These are phyloP conservation scores for Leptinotarsa lineolata DNA, from an alignment of 1,140 invertebrate species.

Conservation along the genomic window DNA sequence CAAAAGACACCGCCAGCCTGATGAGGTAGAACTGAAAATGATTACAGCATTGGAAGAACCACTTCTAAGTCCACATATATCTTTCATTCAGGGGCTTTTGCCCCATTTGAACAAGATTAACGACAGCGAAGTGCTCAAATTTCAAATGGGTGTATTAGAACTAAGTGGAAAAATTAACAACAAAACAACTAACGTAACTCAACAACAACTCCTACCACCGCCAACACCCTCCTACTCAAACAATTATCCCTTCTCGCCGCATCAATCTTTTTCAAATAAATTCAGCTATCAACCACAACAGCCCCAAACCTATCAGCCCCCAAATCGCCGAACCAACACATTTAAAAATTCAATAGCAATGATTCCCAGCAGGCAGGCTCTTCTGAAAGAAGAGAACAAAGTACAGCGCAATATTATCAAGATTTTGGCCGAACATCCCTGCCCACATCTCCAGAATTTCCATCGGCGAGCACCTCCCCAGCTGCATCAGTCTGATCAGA, in stretches of 20 bases:
- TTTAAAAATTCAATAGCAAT: neutral
- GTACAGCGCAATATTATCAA: neutral
- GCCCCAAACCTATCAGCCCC: neutral
- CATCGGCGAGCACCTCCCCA: constrained; percentile 13
- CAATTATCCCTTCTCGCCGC: neutral
- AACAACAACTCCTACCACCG: neutral
- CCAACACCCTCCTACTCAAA: neutral
- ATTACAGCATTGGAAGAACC: constrained; percentile 19
- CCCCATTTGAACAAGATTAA: constrained; percentile 1
- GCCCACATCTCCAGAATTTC: constrained; percentile 8
- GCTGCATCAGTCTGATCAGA: constrained; percentile 13
- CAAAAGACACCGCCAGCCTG: constrained; percentile 21
- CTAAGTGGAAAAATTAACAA: neutral
- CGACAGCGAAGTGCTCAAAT: neutral
- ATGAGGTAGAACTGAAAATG: constrained; percentile 19
- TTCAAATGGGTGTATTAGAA: constrained; percentile 16
- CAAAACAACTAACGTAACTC: neutral
- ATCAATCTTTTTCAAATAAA: constrained; percentile 15
- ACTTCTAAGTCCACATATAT: constrained; percentile 14
- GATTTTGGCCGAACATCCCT: neutral
- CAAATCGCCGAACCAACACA: neutral
- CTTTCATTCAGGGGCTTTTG: constrained; percentile 13
- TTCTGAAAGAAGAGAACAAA: constrained; percentile 8
- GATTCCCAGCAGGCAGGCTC: constrained; percentile 5
- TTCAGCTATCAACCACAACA: neutral